Conservation (phyloP, 2,113 vertebrate genomes). For the Clarias batrachus region DNA sequence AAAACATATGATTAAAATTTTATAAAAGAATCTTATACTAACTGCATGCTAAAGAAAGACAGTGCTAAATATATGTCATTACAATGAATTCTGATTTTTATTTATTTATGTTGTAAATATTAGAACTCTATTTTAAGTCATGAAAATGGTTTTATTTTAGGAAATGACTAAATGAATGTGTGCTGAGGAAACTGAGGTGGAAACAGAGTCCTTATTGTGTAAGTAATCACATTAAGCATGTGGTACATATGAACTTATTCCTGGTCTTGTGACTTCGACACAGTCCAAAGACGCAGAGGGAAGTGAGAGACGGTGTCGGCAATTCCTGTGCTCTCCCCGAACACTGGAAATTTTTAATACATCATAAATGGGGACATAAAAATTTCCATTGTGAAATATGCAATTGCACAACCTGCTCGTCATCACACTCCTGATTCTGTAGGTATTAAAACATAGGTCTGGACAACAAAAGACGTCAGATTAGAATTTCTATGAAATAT, state of each 20-base stretch:
- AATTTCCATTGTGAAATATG: slow-evolving; percentile 4
- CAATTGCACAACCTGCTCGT: neutral
- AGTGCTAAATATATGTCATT: neutral
- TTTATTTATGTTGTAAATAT: neutral
- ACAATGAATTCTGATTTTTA: neutral
- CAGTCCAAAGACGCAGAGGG: slow-evolving; percentile 42
- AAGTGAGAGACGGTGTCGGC: neutral
- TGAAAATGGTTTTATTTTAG: neutral
- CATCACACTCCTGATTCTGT: neutral
- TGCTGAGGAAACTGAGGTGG: slow-evolving; percentile 21
- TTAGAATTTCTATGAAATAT: neutral
- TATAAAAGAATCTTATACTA: neutral
- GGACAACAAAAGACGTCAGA: neutral
- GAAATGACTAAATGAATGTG: neutral
- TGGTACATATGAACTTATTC: slow-evolving; percentile 70
- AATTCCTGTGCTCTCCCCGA: neutral
- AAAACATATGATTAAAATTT: neutral
- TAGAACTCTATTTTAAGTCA: neutral
- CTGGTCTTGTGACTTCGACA: slow-evolving; percentile 66
- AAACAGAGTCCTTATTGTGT: slow-evolving; percentile 70
- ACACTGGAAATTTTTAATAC: neutral
- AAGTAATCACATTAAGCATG: slow-evolving; percentile 73
- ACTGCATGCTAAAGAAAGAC: neutral
- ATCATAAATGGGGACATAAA: too few species aligned
- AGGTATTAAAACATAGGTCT: neutral